Percentiles rank a stretch among this genome's conserved stretches.
Conservation (phyloP, 1,140 invertebrate genomes). For the Drosophila setifemur region DNA sequence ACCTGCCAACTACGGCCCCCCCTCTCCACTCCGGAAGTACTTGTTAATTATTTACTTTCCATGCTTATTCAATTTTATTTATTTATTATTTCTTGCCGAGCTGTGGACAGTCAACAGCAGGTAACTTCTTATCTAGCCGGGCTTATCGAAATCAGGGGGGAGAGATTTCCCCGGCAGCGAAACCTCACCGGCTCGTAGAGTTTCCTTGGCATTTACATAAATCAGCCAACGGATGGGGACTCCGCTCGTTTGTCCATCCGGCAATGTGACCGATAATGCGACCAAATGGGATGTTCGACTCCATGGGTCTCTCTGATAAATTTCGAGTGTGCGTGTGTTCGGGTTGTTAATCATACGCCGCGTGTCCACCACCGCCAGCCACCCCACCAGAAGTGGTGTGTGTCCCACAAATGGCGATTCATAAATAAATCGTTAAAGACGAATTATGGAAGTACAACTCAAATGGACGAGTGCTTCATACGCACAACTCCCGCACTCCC, state of each 20-base stretch:
- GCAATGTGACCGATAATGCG: conserved; percentile 59
- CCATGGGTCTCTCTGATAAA: conserved; percentile 22
- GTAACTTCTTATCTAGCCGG: conserved; percentile 5
- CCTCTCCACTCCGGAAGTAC: conserved; percentile 5
- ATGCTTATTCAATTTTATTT: background rate
- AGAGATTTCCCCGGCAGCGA: too few species aligned
- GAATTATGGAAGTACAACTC: conserved; percentile 65
- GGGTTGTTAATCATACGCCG: conserved; percentile 59
- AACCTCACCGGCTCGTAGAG: background rate
- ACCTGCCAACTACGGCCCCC: background rate
- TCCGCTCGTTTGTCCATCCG: conserved; percentile 54
- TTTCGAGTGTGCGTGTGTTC: conserved; percentile 42
- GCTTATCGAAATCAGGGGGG: conserved; percentile 1
- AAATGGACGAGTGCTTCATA: conserved; percentile 19
- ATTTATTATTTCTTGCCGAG: background rate
- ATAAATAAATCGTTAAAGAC: conserved; percentile 74
- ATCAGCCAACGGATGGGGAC: conserved; percentile 23
- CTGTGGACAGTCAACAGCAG: background rate
- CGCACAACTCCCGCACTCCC: conserved; percentile 17
- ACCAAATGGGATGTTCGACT: conserved; percentile 46
- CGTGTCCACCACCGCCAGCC: background rate
- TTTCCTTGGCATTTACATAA: conserved; percentile 35
- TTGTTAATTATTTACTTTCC: conserved; percentile 39
- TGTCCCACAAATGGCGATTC: conserved; percentile 46
- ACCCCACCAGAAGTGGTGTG: too few species aligned